A percentile compares a stretch with the other conserved stretches of the same genome.
Conservation (phyloP, 2,113 vertebrate genomes). For the Elaphurus davidianus region DNA sequence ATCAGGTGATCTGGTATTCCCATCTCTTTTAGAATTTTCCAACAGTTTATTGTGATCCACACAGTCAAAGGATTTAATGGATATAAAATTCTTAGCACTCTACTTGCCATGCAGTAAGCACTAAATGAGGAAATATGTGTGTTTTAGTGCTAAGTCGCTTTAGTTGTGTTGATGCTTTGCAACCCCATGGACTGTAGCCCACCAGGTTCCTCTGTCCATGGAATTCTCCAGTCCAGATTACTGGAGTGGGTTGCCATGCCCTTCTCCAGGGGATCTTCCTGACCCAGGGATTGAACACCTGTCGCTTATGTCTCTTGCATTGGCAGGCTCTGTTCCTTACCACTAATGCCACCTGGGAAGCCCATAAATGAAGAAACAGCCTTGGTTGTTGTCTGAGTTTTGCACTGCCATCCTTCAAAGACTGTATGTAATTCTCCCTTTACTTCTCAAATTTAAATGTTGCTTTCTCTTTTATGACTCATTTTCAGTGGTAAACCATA, state of each 20-base stretch:
- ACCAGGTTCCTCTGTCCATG: not conserved
- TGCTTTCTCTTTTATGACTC: not conserved
- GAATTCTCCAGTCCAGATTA: not conserved
- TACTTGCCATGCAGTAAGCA: not conserved
- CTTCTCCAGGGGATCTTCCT: not conserved
- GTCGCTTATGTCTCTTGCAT: not conserved
- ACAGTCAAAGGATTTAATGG: not conserved
- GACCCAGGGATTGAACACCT: not conserved
- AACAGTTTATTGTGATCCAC: not conserved
- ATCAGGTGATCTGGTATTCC: not conserved
- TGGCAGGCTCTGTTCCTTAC: not conserved
- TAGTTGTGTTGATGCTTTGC: not conserved
- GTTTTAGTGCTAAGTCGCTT: accelerated
- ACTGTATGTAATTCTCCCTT: not conserved
- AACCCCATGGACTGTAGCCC: not conserved
- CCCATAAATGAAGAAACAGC: not conserved
- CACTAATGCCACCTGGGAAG: not conserved
- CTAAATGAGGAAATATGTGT: not conserved
- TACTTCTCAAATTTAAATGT: not conserved
- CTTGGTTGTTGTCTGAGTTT: not conserved
- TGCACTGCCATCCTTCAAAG: not conserved
- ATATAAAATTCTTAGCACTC: not conserved
- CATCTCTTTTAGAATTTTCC: not conserved
- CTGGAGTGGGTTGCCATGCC: not conserved
- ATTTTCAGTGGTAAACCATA: not conserved